A percentile compares a stretch with the other conserved stretches of the same genome.
phyloP scores from a whole-genome alignment of 2,797 vertebrate genomes.

The Gorsachius magnificus region DNA sequence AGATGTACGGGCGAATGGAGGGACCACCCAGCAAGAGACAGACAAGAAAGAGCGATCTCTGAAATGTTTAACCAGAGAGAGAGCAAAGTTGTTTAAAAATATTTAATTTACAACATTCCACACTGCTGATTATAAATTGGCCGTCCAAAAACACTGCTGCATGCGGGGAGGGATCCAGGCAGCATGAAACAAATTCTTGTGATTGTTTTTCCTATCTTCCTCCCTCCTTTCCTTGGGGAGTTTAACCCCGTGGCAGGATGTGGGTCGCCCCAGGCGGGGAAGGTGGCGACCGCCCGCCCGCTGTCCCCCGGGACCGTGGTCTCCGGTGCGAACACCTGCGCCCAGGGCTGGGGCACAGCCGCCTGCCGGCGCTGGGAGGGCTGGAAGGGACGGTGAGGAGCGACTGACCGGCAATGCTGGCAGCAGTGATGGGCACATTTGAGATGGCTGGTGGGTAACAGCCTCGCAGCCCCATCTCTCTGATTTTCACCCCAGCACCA shows the following conservation, averaged over 20 bases:
- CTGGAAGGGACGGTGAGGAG: not conserved
- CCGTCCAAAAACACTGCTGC: constrained; percentile 71
- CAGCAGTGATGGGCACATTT: accelerated
- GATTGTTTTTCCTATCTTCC: constrained; percentile 73
- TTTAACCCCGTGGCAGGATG: constrained; percentile 52
- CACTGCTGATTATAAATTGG: constrained; percentile 76
- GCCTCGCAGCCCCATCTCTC: not conserved
- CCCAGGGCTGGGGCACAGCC: not conserved
- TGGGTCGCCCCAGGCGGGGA: constrained; percentile 33
- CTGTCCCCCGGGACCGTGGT: not conserved
- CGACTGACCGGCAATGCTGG: accelerated
- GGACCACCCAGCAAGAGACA: constrained; percentile 85
- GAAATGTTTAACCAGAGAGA: constrained; percentile 76
- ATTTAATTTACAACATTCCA: constrained; percentile 79
- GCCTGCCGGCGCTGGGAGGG: not conserved
- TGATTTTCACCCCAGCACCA: not conserved
- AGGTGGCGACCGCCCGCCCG: not conserved
- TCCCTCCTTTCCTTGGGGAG: constrained; percentile 49
- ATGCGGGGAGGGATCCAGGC: constrained; percentile 68
- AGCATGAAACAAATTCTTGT: constrained; percentile 74
- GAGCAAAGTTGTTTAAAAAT: constrained; percentile 78
- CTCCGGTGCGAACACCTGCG: not conserved
- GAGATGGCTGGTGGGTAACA: not conserved
- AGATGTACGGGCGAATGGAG: constrained; percentile 65
- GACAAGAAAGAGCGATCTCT: constrained; percentile 78